Conservation (phyloP, 2,797 vertebrate genomes). For the Ispidina lecontei region DNA sequence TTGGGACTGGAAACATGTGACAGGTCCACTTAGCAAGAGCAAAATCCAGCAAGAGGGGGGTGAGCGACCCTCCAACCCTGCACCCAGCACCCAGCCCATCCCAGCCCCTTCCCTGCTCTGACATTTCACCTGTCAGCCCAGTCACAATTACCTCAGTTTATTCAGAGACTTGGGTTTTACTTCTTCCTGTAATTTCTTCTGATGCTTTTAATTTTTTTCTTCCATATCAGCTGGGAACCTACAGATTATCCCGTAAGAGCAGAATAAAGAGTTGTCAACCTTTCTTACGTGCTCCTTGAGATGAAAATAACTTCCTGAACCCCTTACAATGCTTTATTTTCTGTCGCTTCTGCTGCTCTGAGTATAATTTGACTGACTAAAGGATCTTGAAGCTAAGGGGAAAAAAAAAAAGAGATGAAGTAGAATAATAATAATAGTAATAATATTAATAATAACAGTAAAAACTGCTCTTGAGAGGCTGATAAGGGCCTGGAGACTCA, state of each 20-base stretch:
- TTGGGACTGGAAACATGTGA: background rate
- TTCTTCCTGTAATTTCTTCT: conserved; percentile 13
- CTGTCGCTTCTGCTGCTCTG: conserved; percentile 39
- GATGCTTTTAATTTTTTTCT: background rate
- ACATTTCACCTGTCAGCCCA: background rate
- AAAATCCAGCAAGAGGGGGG: background rate
- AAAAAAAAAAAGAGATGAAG: background rate
- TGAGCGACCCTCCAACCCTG: background rate
- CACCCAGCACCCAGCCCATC: background rate
- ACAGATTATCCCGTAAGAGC: conserved; percentile 57
- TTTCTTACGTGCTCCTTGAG: conserved; percentile 29
- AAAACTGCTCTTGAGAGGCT: background rate
- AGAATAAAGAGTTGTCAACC: conserved; percentile 52
- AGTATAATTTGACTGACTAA: conserved; percentile 63
- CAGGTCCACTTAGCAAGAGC: background rate
- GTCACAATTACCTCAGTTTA: background rate
- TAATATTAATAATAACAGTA: background rate
- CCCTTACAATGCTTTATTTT: conserved; percentile 50
- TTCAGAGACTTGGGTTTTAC: background rate
- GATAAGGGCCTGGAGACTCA: conserved; percentile 27
- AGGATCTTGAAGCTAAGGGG: conserved; percentile 17
- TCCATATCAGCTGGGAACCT: conserved; percentile 13
- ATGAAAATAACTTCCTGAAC: conserved; percentile 60
- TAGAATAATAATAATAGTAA: background rate
- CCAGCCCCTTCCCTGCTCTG: accelerated